Evolutionary conservation across 2,797 vertebrate genomes (phyloP).

Genomic region (Nannoperca obscura): DNA sequence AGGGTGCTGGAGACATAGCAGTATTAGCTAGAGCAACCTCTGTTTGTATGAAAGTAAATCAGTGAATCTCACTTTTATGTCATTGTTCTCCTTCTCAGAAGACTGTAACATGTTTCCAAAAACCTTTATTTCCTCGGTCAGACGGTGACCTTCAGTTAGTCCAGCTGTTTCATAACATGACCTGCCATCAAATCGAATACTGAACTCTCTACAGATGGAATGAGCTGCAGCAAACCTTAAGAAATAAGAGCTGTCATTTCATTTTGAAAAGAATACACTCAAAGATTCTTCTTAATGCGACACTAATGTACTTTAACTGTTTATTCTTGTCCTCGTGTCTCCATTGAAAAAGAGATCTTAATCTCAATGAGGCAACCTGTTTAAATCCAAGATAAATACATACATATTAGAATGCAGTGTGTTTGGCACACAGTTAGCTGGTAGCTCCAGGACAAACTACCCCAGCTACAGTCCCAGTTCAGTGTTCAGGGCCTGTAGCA

Average conservation of each 20-base stretch:
- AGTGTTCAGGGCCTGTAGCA: too few species aligned
- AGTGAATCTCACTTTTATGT: neutral
- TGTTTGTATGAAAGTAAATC: neutral
- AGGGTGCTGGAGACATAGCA: neutral
- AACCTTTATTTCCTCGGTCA: neutral
- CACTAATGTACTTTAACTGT: neutral
- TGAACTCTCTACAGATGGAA: too few species aligned
- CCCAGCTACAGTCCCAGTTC: neutral
- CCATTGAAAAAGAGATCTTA: neutral
- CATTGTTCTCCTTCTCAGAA: neutral
- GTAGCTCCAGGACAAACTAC: neutral
- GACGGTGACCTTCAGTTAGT: neutral
- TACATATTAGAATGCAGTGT: neutral
- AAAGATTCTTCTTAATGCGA: neutral
- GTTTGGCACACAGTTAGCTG: neutral
- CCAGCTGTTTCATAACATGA: neutral
- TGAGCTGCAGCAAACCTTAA: neutral
- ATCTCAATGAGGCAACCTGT: neutral
- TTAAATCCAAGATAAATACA: neutral
- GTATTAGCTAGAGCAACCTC: neutral
- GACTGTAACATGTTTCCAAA: neutral
- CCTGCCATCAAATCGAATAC: too few species aligned
- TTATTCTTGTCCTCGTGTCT: neutral
- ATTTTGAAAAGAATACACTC: too few species aligned
- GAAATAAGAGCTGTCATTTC: too few species aligned